Evolutionary conservation across 2,797 vertebrate species (phyloP).

Genomic region (Arctocebus calabarensis): DNA sequence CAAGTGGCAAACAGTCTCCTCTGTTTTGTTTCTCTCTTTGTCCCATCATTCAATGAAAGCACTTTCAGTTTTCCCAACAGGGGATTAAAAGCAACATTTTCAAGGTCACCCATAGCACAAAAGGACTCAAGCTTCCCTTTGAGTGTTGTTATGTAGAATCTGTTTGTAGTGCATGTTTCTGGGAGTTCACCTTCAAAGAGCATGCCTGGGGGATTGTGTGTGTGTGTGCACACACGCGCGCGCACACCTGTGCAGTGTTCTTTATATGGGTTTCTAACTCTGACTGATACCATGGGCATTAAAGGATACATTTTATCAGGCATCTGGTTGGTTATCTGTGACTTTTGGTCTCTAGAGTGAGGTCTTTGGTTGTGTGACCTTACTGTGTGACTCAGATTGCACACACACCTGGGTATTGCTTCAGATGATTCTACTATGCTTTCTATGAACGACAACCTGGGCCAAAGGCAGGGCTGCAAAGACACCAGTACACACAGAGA

Average conservation of each 20-base stretch:
- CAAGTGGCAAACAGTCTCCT: neutral
- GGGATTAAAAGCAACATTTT: neutral
- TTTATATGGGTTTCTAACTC: neutral
- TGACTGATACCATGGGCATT: neutral
- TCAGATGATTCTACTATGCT: neutral
- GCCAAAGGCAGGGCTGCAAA: neutral
- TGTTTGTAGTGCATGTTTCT: neutral
- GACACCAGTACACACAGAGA: fast-evolving
- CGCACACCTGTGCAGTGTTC: fast-evolving
- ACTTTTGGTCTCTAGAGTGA: neutral
- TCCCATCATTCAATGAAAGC: neutral
- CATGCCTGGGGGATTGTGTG: neutral
- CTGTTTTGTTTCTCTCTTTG: fast-evolving
- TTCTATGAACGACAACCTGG: neutral
- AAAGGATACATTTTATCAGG: neutral
- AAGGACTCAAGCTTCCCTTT: neutral
- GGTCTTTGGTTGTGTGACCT: neutral
- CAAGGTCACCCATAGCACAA: neutral
- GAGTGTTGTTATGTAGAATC: neutral
- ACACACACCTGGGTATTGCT: neutral
- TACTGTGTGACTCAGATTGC: neutral
- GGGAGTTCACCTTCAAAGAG: neutral
- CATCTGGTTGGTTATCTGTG: neutral
- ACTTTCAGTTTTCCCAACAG: neutral
- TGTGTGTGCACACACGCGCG: fast-evolving